Evolutionary conservation across 1,140 invertebrate species (phyloP).

Genomic region (Dolichoris vasculosae): DNA sequence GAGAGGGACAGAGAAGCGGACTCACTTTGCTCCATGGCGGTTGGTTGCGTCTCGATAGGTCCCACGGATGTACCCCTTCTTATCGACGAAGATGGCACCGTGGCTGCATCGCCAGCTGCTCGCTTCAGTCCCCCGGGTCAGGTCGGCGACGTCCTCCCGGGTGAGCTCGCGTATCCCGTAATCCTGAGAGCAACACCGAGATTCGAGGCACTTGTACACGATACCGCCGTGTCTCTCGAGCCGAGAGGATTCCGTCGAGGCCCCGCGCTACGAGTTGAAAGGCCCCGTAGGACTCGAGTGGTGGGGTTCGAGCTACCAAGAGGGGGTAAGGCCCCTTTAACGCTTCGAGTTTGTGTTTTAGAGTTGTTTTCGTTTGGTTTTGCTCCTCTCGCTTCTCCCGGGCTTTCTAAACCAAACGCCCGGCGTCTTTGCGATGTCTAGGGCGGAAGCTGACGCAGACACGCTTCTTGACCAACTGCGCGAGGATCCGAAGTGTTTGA

Average conservation of each 20-base stretch:
- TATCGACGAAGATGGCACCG: not conserved
- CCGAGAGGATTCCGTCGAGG: constrained; percentile 1
- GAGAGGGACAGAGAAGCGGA: not conserved
- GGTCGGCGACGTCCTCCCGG: not conserved
- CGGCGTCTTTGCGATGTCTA: not conserved
- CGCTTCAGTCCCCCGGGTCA: not conserved
- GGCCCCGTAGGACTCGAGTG: not conserved
- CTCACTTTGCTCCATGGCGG: constrained; percentile 27
- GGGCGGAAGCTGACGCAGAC: not conserved
- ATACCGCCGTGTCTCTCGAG: not conserved
- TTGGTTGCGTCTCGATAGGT: not conserved
- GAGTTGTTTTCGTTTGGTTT: not conserved
- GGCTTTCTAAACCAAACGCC: not conserved
- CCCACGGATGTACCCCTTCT: not conserved
- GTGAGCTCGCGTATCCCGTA: no score
- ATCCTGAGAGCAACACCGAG: not conserved
- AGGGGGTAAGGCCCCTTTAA: constrained; percentile 31
- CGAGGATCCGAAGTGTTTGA: not conserved
- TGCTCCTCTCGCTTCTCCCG: not conserved
- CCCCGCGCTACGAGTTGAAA: constrained; percentile 15
- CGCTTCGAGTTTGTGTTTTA: not conserved
- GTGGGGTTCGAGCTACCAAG: not conserved
- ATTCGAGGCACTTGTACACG: not conserved
- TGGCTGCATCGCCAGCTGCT: not conserved
- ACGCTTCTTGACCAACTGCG: not conserved